phyloP scores from a whole-genome alignment of 2,113 vertebrate genomes.

The Psilopogon haemacephalus region DNA sequence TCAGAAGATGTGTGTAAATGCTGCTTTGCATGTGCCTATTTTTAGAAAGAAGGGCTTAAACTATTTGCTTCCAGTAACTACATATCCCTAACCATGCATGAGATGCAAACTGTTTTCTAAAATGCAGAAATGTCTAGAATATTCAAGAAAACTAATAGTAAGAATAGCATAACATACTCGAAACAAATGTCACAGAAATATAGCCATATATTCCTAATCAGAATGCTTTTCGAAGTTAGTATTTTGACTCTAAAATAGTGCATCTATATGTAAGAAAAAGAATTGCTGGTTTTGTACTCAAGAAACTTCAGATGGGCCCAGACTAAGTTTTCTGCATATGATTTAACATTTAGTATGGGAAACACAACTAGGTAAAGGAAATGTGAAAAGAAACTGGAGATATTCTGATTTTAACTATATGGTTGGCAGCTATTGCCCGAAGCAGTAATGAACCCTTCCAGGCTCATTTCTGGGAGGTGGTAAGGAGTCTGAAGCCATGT shows the following conservation, averaged over 20 bases:
- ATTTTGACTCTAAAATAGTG: background rate
- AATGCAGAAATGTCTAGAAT: background rate
- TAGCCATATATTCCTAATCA: background rate
- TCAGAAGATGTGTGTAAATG: background rate
- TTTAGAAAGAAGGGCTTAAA: slow-evolving; percentile 5
- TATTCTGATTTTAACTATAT: background rate
- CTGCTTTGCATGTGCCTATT: background rate
- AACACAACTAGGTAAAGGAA: background rate
- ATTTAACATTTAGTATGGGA: background rate
- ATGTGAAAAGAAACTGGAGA: background rate
- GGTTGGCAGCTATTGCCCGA: background rate
- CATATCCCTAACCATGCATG: background rate
- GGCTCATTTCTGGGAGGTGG: background rate
- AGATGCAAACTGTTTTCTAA: background rate
- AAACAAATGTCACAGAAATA: background rate
- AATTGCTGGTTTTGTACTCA: background rate
- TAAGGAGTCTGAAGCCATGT: background rate
- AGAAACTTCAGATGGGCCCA: fast-evolving
- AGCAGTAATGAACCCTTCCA: background rate
- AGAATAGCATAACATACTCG: background rate
- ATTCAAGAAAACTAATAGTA: background rate
- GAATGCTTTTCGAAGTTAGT: background rate
- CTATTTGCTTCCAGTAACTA: background rate
- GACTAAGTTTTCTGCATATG: background rate
- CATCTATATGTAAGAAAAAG: background rate